Evolutionary conservation across 2,888 invertebrate species (phyloP), one percentile per base, ranked within the genome.

Genomic region (Rapana venosa): DNA sequence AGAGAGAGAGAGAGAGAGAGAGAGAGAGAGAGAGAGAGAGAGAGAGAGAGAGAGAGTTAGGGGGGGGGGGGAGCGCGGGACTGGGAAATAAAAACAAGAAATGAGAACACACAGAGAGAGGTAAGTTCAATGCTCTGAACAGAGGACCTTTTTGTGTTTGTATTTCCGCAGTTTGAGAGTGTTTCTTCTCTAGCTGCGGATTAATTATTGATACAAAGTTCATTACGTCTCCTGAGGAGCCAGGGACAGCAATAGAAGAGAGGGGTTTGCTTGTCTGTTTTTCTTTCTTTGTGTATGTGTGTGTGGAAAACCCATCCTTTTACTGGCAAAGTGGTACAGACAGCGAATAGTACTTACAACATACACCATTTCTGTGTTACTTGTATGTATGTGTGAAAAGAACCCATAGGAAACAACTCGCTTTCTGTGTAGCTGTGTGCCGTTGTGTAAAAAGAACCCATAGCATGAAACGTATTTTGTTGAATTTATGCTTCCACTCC

Each of bases 1-100:
- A 77, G 74, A 77, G 74, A 77, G 74, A 77, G 74, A 77, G 74
- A 77, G 74, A 77, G 74, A 77, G 74, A 77, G 74, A 77, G 74
- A 77, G 74, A 77, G 74, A 77, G 74, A 77, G 74, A 77, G 74
- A 77, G 74, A 77, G 74, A 77, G 74, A 77, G 74, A 77, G 74
- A 77, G 74, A 77, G 74, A 77, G 74, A 77, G 74, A 77, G 74
- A 77, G 74, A 77, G 74, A 77, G 74, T 15, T 8, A 77, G 74
- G n/a, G 74, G 22, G 74, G 22, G 74, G 22, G 74, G 61, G 17
- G 61, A 61, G 61, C 11, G 61, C 11, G 61, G 17, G 61, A 17
- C 11, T 11, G 61, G 11, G 17, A 15, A 17, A 61, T 66, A 66
- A 66, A 66, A 66, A 47, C 47, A 47, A 8, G 47, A 47, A 47